phyloP scores from a whole-genome alignment of 2,888 invertebrate species.

The Mythimna ferrago region DNA sequence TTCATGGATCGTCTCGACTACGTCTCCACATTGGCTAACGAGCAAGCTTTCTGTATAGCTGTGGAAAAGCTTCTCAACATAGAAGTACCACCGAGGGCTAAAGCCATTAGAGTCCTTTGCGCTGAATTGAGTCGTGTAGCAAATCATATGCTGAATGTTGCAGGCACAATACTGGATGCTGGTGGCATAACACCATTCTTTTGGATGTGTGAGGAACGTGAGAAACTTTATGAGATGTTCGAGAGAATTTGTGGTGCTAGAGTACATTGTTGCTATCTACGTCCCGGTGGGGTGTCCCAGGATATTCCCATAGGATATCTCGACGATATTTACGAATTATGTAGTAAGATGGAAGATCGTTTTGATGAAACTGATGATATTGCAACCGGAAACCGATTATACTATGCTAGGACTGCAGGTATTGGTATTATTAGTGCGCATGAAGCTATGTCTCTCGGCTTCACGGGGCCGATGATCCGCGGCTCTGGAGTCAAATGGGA shows the following conservation, averaged over 20 bases:
- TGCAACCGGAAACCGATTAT: constrained; percentile 93
- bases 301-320: constrained; percentile 92
- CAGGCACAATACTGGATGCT: constrained; percentile 94
- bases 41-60: constrained; percentile 94
- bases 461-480: constrained; percentile 93
- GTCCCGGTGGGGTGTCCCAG: constrained; percentile 95
- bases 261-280: constrained; percentile 95
- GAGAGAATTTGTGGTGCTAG: constrained; percentile 96
- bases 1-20: constrained; percentile 97
- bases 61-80: constrained; percentile 96
- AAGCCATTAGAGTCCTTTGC: constrained; percentile 95
- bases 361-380: constrained; percentile 96
- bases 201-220: constrained; percentile 97
- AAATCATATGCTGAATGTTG: constrained; percentile 95
- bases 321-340: constrained; percentile 95
- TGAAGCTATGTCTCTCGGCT: constrained; percentile 94
- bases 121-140: constrained; percentile 94
- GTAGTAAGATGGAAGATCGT: constrained; percentile 92
- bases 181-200: constrained; percentile 97
- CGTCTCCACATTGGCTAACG: constrained; percentile 95
- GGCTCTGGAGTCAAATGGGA: constrained; percentile 97
- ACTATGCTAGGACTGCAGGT: constrained; percentile 92
- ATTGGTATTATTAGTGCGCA: constrained; percentile 94
- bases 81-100: constrained; percentile 94
- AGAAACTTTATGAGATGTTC: constrained; percentile 96